Evolutionary conservation across 2,113 vertebrate species (phyloP).

Genomic region (Prionailurus viverrinus): DNA sequence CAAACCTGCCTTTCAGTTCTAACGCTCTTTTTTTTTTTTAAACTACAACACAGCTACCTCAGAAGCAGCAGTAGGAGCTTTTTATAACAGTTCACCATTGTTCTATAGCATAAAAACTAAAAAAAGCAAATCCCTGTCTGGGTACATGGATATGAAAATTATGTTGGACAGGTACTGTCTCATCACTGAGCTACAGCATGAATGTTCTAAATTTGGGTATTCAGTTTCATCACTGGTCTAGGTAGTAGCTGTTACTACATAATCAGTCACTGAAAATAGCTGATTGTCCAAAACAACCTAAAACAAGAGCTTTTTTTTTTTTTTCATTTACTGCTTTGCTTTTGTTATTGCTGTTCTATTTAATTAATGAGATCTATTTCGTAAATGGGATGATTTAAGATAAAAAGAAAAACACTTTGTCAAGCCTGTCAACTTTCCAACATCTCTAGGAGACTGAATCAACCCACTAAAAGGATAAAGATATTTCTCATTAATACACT

Average conservation of each 20-base stretch:
- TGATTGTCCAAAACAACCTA: constrained; percentile 28
- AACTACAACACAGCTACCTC: background rate
- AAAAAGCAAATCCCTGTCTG: constrained; percentile 45
- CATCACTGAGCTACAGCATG: background rate
- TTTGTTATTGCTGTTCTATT: background rate
- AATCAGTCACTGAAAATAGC: constrained; percentile 52
- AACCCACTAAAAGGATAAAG: background rate
- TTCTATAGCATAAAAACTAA: constrained; percentile 51
- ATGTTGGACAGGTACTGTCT: constrained; percentile 59
- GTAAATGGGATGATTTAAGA: background rate
- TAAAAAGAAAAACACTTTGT: constrained; percentile 20
- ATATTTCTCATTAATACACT: background rate
- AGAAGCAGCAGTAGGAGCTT: constrained; percentile 44
- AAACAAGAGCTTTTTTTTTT: constrained; percentile 8
- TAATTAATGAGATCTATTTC: constrained; percentile 43
- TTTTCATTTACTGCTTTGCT: constrained; percentile 45
- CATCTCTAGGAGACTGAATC: background rate
- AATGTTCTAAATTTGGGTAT: constrained; percentile 68
- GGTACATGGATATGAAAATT: constrained; percentile 64
- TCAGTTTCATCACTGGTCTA: constrained; percentile 12
- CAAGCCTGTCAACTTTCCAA: background rate
- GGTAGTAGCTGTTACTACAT: background rate
- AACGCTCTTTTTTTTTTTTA: background rate
- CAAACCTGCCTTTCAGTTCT: constrained; percentile 39
- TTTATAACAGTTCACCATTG: constrained; percentile 41